A percentile compares a stretch with the other conserved stretches of the same genome.
phyloP scores from a whole-genome alignment of 2,113 vertebrate species.

The Mormoops blainvillei region DNA sequence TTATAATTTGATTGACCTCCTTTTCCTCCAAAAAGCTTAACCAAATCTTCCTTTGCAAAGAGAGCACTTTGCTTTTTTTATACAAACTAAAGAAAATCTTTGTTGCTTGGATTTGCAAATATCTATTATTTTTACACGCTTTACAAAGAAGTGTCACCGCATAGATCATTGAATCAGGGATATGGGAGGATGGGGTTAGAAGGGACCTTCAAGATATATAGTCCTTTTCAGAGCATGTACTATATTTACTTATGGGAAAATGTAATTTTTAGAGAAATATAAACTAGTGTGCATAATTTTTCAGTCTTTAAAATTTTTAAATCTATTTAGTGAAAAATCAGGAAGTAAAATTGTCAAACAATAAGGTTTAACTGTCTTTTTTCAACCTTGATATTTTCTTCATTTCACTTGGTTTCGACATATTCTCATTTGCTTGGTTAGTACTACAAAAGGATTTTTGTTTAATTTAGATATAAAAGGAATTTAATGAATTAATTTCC shows the following conservation, averaged over 20 bases:
- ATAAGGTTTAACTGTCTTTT: neutral
- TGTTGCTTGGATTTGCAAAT: constrained; percentile 23
- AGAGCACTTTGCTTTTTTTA: neutral
- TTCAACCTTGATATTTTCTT: neutral
- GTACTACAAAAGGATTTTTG: neutral
- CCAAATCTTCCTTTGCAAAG: constrained; percentile 22
- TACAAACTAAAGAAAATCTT: constrained; percentile 21
- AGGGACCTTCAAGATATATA: neutral
- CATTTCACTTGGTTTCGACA: neutral
- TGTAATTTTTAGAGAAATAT: constrained; percentile 16
- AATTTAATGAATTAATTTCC: neutral
- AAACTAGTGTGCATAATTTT: neutral
- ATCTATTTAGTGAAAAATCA: neutral
- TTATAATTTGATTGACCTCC: constrained; percentile 65
- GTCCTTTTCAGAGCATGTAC: neutral
- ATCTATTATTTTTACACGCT: neutral
- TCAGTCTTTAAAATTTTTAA: neutral
- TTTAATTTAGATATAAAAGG: neutral
- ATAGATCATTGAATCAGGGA: neutral
- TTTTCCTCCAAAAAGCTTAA: constrained; percentile 59
- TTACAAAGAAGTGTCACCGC: neutral
- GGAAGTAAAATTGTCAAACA: neutral
- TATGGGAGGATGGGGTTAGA: neutral
- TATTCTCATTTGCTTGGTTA: constrained; percentile 31
- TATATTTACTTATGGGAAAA: neutral